Base-by-base conservation (phyloP, 2,113 vertebrate species). In the Phyllostomus hastatus region DNA sequence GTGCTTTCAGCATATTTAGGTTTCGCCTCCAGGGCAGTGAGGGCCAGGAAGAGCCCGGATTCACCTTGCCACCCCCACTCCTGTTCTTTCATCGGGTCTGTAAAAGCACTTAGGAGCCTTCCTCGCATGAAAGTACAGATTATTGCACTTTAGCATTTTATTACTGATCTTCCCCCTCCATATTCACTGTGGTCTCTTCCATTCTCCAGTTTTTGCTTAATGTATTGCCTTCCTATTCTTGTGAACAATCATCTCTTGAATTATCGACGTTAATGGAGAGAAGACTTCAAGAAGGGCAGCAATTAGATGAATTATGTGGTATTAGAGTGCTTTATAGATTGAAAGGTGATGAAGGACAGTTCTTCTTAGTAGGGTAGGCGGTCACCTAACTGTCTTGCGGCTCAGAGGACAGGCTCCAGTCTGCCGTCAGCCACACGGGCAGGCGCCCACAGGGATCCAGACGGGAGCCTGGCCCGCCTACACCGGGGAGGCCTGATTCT, bases 251-350 rank as follows among this genome's bases (percentile, higher is more conserved):
- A 35, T 31, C 78, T 82, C 86, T 61, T 95, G 52, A 95, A 94
- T 89, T 81, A 82, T 22, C 31, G 66, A 88, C 79, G 67, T 12
- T 85, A 91, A 90, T 94, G 89, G 91, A 91, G 72, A 66, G 38
- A 72, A 46, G 81, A 12, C 43, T 70, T 88, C 81, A 70, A 73
- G 88, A 75, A 41, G 50, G 70, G 66, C 10, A 1, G 76, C 33
- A 35, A 94, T 90, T 41, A 48, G 50, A 43, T 76, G 72, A 43
- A 48, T 64, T 38, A 24, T 41, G 28, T 2, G 86, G 72, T 46
- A 24, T 46, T 54, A 66, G 41, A 50, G 82, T 50, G 94, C 72
- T 86, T 48, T 16, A 35, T 2, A 59, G 78, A 22, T 2, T 15
- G 82, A 78, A 50, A 66, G 66, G 33, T 1, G 48, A 48, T 35